Evolutionary conservation across 2,113 vertebrate genomes (phyloP).

Genomic region (Epinephelus lanceolatus): DNA sequence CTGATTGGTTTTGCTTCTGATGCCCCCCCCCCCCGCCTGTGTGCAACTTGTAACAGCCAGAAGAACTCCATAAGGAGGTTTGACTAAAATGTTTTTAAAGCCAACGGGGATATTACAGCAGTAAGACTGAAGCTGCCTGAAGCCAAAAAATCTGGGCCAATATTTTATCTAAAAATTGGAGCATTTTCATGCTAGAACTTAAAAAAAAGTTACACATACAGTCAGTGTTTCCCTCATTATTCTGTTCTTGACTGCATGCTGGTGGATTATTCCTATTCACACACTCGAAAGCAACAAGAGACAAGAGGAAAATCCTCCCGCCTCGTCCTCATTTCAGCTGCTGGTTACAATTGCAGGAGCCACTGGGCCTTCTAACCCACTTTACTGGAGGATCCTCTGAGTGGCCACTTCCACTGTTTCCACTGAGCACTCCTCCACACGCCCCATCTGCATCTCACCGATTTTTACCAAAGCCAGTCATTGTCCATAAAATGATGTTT

Average conservation of each 20-base stretch:
- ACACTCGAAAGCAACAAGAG: neutral
- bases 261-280: constrained; percentile 25
- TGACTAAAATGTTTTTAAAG: constrained; percentile 12
- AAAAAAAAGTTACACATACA: neutral
- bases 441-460: neutral
- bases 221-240: constrained; percentile 5
- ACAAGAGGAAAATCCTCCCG: neutral
- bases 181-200: neutral
- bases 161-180: constrained; percentile 35
- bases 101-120: neutral
- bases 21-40: constrained; percentile 1
- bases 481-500: neutral
- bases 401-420: constrained; percentile 7
- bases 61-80: constrained; percentile 10
- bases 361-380: constrained; percentile 25
- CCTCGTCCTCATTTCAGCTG: constrained; percentile 1
- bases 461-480: constrained; percentile 23
- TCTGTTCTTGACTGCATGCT: constrained; percentile 1
- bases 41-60: constrained; percentile 25
- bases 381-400: neutral
- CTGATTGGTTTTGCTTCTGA: constrained; percentile 67
- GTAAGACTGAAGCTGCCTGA: constrained; percentile 16
- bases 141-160: constrained; percentile 20
- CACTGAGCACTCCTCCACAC: neutral
- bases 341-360: constrained; percentile 27